phyloP scores from a whole-genome alignment of 2,888 invertebrate species.

The Drosophila putrida region DNA sequence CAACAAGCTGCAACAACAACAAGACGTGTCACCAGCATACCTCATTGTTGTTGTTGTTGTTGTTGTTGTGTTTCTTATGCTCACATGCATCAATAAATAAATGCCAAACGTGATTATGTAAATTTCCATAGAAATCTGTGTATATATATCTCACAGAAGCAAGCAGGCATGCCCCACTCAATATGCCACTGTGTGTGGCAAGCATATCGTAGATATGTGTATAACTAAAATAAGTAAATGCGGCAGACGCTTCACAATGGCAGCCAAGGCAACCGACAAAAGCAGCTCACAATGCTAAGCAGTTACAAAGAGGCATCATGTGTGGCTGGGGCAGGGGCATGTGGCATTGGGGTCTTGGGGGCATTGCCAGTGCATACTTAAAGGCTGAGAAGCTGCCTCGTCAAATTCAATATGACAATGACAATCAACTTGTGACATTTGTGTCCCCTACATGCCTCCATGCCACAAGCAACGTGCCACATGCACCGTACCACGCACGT shows the following conservation, averaged over 20 bases:
- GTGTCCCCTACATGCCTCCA: constrained; percentile 23
- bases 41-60: constrained; percentile 4
- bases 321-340: constrained; percentile 6
- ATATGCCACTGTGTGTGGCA: constrained; percentile 4
- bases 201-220: not conserved
- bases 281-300: constrained; percentile 30
- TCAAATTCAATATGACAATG: constrained; percentile 77
- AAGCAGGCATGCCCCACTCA: constrained; percentile 14
- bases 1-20: constrained; percentile 29
- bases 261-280: constrained; percentile 33
- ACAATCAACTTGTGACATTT: constrained; percentile 77
- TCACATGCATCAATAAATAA: constrained; percentile 77
- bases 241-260: constrained; percentile 14
- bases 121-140: constrained; percentile 72
- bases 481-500: constrained; percentile 22
- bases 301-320: constrained; percentile 12
- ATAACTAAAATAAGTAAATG: constrained; percentile 22
- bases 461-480: not conserved
- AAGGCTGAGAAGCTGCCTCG: constrained; percentile 49
- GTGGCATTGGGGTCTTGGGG: not conserved
- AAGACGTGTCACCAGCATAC: constrained; percentile 30
- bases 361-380: constrained; percentile 18
- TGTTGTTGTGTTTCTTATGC: constrained; percentile 21
- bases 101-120: constrained; percentile 80
- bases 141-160: constrained; percentile 2